A percentile compares a stretch with the other conserved stretches of the same genome.
Evolutionary conservation across 2,113 vertebrate species (phyloP).

Genomic region (Stigmatopora argus): DNA sequence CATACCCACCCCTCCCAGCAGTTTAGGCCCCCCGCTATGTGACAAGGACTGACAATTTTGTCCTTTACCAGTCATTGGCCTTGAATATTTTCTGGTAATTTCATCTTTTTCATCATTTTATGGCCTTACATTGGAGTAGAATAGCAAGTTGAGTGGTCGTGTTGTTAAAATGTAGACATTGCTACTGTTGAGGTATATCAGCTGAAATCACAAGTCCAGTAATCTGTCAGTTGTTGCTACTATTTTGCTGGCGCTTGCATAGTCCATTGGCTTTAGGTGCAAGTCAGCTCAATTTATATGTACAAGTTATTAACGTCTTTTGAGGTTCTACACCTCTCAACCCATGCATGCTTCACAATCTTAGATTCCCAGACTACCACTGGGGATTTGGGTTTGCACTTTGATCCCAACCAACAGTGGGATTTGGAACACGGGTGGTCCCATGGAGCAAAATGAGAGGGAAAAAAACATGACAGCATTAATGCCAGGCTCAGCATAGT

Average conservation of each 20-base stretch:
- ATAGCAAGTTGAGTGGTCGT: too few relatives aligned
- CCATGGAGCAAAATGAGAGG: slow-evolving; percentile 16
- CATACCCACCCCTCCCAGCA: too few relatives aligned
- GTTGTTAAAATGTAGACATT: background rate
- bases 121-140: background rate
- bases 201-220: background rate
- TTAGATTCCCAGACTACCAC: slow-evolving; percentile 29
- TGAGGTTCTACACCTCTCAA: background rate
- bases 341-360: slow-evolving; percentile 14
- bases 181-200: background rate
- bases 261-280: background rate
- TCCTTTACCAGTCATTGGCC: too few relatives aligned
- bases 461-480: slow-evolving; percentile 13
- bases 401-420: slow-evolving; percentile 37
- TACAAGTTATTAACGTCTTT: slow-evolving; percentile 5
- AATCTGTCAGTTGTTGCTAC: background rate
- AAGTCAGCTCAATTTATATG: background rate
- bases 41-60: too few relatives aligned
- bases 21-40: too few relatives aligned
- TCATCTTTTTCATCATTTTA: too few relatives aligned
- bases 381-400: slow-evolving; percentile 11
- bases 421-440: slow-evolving; percentile 55
- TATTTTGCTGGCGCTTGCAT: background rate
- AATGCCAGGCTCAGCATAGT: slow-evolving; percentile 19
- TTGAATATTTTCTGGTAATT: too few relatives aligned